Conservation (phyloP, 2,888 invertebrate genomes). For the Phragmatobia fuliginosa region DNA sequence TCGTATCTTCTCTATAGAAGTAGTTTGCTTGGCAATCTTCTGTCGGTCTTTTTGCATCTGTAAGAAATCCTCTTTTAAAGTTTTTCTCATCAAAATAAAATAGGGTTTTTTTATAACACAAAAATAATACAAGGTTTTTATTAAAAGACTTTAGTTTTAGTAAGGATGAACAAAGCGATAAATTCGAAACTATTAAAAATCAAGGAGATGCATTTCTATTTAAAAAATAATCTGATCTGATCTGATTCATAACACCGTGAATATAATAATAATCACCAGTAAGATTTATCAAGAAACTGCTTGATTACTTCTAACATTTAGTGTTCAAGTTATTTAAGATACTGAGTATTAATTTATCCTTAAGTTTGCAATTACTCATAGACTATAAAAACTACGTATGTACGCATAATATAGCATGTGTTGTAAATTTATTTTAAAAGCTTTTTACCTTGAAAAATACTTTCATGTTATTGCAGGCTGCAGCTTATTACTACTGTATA, state of each 20-base stretch:
- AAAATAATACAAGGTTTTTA: too few species aligned
- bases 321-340: too few species aligned
- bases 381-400: neutral
- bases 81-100: neutral
- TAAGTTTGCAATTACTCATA: neutral
- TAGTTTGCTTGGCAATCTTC: constrained; percentile 51
- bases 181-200: too few species aligned
- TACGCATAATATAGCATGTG: neutral
- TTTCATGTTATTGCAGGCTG: neutral
- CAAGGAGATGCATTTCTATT: neutral
- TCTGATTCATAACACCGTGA: neutral
- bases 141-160: neutral
- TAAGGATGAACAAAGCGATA: neutral
- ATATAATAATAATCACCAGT: neutral
- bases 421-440: neutral
- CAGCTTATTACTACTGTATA: neutral
- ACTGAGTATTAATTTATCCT: too few species aligned
- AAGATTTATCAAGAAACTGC: neutral
- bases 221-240: neutral
- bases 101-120: too few species aligned
- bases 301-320: neutral
- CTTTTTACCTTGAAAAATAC: neutral
- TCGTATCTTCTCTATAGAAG: constrained; percentile 54
- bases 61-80: constrained; percentile 13
- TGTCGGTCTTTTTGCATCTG: constrained; percentile 26